Evolutionary conservation across 2,113 vertebrate genomes (phyloP).

Genomic region (Apistogramma diplotaenia): DNA sequence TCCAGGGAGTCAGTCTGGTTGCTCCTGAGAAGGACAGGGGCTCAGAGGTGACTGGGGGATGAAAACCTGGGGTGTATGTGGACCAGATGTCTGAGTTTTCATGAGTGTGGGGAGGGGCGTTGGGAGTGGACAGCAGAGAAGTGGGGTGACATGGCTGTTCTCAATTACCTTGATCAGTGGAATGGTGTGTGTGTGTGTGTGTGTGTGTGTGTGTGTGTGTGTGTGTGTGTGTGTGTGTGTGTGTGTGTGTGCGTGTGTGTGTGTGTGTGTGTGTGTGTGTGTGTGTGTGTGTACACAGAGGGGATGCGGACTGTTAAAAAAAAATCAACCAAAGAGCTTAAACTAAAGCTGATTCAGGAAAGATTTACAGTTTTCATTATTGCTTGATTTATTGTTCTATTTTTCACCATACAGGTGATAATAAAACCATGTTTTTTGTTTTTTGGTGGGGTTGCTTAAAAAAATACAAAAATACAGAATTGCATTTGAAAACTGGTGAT

Average conservation of each 20-base stretch:
- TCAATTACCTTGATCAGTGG: slow-evolving; percentile 89
- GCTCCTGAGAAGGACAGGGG: slow-evolving; percentile 57
- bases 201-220: background rate
- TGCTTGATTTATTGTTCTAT: background rate
- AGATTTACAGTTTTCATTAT: background rate
- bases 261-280: background rate
- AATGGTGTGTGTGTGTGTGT: background rate
- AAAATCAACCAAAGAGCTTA: slow-evolving; percentile 3
- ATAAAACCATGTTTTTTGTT: background rate
- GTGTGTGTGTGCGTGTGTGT: background rate
- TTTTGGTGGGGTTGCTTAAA: background rate
- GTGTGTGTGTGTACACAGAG: background rate
- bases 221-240: background rate
- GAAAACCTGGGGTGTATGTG: slow-evolving; percentile 77
- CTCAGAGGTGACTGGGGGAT: slow-evolving; percentile 60
- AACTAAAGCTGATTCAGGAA: background rate
- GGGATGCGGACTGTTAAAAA: slow-evolving; percentile 14
- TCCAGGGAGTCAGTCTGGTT: slow-evolving; percentile 62
- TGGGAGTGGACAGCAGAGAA: slow-evolving; percentile 30
- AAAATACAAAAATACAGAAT: background rate
- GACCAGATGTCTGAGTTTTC: slow-evolving; percentile 86
- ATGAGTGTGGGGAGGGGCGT: slow-evolving; percentile 51
- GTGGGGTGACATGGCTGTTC: slow-evolving; percentile 79
- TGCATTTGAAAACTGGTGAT: background rate
- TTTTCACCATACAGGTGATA: background rate